These are phyloP conservation scores for Caracal caracal DNA, from an alignment of 2,113 vertebrate genomes.

Conservation along the genomic window DNA sequence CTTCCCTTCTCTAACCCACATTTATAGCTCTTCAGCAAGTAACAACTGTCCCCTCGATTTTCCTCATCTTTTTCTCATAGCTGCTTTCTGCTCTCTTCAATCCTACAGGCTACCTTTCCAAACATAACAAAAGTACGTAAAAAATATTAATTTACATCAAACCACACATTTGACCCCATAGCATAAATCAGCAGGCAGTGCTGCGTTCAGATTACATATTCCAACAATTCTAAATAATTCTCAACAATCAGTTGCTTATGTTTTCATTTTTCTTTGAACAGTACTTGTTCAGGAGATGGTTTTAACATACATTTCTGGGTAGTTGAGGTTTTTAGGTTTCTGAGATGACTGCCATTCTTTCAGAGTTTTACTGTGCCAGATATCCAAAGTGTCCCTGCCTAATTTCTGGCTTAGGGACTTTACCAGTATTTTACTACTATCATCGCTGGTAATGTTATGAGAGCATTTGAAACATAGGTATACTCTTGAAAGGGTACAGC, in stretches of 20 bases:
- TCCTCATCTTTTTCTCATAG: background rate
- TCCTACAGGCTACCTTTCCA: background rate
- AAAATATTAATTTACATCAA: background rate
- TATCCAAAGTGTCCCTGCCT: background rate
- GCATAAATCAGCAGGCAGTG: background rate
- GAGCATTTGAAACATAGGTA: conserved; percentile 2
- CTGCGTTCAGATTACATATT: background rate
- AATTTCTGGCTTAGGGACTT: background rate
- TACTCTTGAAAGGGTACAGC: background rate
- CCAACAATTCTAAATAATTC: background rate
- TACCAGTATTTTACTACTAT: background rate
- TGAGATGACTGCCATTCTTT: background rate
- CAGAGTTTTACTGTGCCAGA: background rate
- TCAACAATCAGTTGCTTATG: background rate
- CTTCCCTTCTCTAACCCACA: background rate
- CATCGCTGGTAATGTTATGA: background rate
- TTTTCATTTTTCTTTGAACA: background rate
- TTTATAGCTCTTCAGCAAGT: background rate
- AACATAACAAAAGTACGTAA: background rate
- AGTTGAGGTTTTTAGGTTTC: background rate
- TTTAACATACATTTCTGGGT: background rate
- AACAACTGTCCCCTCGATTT: background rate
- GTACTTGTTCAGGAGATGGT: background rate
- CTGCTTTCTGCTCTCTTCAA: background rate
- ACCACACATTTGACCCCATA: background rate